Base-by-base conservation (phyloP, 2,888 invertebrate species). In the Calliphora vomitoria region DNA sequence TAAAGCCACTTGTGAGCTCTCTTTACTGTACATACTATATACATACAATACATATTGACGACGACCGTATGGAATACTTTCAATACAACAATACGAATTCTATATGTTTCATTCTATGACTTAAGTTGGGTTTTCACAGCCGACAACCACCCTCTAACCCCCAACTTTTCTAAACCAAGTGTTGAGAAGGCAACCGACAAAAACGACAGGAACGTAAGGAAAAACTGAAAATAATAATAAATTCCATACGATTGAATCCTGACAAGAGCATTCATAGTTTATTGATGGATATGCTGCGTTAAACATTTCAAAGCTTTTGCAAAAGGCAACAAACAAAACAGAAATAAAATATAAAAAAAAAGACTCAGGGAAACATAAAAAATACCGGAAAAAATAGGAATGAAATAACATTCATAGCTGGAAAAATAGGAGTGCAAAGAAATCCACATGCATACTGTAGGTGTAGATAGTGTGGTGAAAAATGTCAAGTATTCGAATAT, bases 161-260 rank as follows among this genome's bases (percentile, higher is more conserved):
- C 25, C 11, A 60, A 38, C 60, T 50, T 71, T 80, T 62, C 58
- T 15, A 78, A 35, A 15, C 64, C 64, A 47, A 55, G 71, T 62
- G 55, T 69, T 69, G 79, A 13, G 25, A 55, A 62, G 53, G 62
- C 71, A 83, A 68, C 55, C 68, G 35, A 74, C 5, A 47, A 60
- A 58, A 84, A 31, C 58, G 50, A 74, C 50, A 60, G 41, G 47
- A 81, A 75, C 78, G 60, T 62, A 62, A 66, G 80, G 53, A 68
- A 83, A 68, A 79, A 82, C 38, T 58, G 64, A 76, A 87, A 87
- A 82, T 71, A 85, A 86, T 82, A 86, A 87, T 87, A 85, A 87
- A 87, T 87, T 87, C 87, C 87, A 78, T 85, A 74, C 87, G 78
- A 87, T 87, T 87, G 87, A 85, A 75, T 87, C 68, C 85, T 87